Conservation (phyloP, 2,113 vertebrate species). For the human (Homo sapiens) region DNA sequence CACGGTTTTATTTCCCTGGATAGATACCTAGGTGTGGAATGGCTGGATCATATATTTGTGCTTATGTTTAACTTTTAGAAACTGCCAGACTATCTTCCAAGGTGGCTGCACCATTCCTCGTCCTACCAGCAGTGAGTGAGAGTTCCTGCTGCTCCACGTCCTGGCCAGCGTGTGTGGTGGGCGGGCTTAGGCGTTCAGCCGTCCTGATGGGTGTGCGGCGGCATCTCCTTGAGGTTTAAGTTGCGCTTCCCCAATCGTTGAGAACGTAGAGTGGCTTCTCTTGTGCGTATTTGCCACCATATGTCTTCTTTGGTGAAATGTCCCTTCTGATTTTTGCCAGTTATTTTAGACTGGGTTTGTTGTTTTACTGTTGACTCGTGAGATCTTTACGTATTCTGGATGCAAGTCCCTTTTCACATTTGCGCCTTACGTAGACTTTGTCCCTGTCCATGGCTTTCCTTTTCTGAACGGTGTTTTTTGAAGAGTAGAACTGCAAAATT, state of each 20-base stretch:
- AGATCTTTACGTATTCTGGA: background rate
- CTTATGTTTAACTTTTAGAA: background rate
- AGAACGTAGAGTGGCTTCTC: background rate
- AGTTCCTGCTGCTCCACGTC: no score
- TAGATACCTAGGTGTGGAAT: background rate
- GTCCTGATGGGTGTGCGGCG: background rate
- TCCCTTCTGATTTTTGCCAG: background rate
- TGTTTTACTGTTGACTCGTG: background rate
- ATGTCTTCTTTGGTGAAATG: background rate
- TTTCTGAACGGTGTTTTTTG: background rate
- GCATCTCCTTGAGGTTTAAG: background rate
- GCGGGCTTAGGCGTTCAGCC: no score
- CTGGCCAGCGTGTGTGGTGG: background rate
- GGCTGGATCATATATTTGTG: background rate
- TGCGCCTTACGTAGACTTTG: background rate
- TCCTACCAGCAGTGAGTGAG: no score
- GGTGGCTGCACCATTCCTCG: rapidly evolving
- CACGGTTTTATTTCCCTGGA: background rate
- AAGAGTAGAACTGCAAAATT: background rate
- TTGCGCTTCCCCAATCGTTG: background rate
- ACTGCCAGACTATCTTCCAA: rapidly evolving
- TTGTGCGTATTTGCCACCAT: rapidly evolving
- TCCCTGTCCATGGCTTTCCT: background rate
- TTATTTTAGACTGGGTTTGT: background rate
- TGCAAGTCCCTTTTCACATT: background rate